Evolutionary conservation across 2,113 vertebrate species (phyloP).

Genomic region (Strigops habroptila): DNA sequence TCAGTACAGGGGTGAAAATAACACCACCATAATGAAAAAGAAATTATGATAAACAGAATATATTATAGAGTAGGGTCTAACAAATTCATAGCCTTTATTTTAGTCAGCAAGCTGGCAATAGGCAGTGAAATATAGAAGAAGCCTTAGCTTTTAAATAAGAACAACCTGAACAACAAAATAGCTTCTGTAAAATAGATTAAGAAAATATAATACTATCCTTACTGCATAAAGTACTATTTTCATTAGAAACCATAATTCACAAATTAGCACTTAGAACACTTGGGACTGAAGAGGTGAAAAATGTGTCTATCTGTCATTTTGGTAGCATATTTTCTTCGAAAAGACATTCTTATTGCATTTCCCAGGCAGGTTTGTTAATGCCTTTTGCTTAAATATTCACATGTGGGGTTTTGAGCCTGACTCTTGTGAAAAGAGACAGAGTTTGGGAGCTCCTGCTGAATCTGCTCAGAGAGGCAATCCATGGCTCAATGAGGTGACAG

Average conservation of each 20-base stretch:
- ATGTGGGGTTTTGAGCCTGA: not conserved
- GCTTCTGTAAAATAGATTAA: conserved; percentile 38
- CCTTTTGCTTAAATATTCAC: conserved; percentile 54
- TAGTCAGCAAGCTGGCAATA: conserved; percentile 46
- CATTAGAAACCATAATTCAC: conserved; percentile 22
- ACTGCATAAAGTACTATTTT: conserved; percentile 23
- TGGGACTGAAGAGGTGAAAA: not conserved
- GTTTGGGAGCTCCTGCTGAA: not conserved
- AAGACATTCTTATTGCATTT: not conserved
- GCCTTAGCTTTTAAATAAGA: conserved; percentile 48
- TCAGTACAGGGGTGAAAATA: conserved; percentile 43
- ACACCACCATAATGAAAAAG: conserved; percentile 60
- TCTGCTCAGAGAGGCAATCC: not conserved
- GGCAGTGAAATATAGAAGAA: conserved; percentile 41
- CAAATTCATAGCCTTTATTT: conserved; percentile 61
- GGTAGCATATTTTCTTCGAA: conserved; percentile 2
- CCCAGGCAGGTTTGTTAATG: conserved; percentile 25
- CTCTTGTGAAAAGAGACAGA: not conserved
- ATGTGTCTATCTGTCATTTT: conserved; percentile 6
- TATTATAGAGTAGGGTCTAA: conserved; percentile 60
- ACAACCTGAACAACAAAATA: not conserved
- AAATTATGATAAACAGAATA: conserved; percentile 66
- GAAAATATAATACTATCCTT: not conserved
- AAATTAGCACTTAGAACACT: conserved; percentile 37
- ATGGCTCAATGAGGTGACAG: rapidly evolving